Percentiles rank a stretch among this genome's conserved stretches.
phyloP scores from a whole-genome alignment of 2,888 invertebrate species.

The Capitulum mitella region DNA sequence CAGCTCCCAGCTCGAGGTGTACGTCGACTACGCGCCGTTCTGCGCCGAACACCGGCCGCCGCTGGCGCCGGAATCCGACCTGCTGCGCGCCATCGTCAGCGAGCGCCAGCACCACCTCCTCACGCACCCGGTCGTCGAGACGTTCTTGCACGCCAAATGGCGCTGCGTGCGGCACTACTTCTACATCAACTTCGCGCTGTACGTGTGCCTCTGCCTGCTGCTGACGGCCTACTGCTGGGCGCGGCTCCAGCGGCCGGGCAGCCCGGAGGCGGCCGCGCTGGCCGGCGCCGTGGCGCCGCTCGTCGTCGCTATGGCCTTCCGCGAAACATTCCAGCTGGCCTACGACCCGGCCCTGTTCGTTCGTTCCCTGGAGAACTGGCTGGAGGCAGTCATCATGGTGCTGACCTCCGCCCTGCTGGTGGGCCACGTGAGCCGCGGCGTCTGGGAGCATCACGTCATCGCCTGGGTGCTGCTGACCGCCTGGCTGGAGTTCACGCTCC shows the following conservation, averaged over 20 bases:
- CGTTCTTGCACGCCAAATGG: constrained; percentile 54
- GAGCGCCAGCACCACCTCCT: constrained; percentile 48
- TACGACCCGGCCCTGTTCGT: constrained; percentile 50
- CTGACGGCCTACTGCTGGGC: not conserved
- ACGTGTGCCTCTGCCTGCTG: constrained; percentile 48
- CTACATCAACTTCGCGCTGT: constrained; percentile 49
- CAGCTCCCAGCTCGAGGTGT: constrained; percentile 46
- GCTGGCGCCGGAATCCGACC: constrained; percentile 52
- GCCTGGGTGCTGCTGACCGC: constrained; percentile 50
- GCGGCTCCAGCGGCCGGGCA: not conserved
- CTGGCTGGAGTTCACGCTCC: constrained; percentile 54
- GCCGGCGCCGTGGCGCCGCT: not conserved
- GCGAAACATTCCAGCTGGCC: constrained; percentile 46
- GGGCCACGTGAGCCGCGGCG: constrained; percentile 42
- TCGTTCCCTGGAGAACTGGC: constrained; percentile 51
- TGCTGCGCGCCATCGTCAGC: constrained; percentile 51
- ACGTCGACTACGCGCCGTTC: constrained; percentile 47
- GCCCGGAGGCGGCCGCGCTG: not conserved
- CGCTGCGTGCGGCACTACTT: constrained; percentile 49
- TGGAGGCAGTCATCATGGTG: constrained; percentile 49
- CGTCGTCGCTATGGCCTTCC: not conserved
- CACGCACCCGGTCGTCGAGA: constrained; percentile 53
- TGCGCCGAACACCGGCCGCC: constrained; percentile 37
- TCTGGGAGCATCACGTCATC: constrained; percentile 46
- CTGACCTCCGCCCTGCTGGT: constrained; percentile 45